Evolutionary conservation across 2,113 vertebrate species (phyloP), one percentile per base, ranked within the genome.

Genomic region (Argyrosomus japonicus): DNA sequence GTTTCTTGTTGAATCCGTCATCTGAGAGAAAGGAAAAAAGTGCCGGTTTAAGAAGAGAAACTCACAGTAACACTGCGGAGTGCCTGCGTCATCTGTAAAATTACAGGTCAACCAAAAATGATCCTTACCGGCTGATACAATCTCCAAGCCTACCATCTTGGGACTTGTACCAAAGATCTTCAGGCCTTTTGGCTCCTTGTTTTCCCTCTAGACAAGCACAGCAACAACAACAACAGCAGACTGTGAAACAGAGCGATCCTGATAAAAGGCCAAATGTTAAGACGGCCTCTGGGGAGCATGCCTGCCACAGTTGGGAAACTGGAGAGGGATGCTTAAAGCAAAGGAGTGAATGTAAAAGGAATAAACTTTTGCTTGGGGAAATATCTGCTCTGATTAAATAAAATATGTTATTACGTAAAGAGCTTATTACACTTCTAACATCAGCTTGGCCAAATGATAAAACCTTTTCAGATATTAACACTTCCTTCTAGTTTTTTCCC

Each of bases 111-210:
- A 72, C 4, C 2, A 25, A 32, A 74, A 75, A 13, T 6, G 1
- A 23, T 40, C n/a, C 88, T 87, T 85, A 96, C 95, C 95, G 27
- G 94, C 83, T 70, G 96, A 84, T 69, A 97, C 95, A 47, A 99
- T 85, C 57, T 97, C 92, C 73, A 99, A 88, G 64, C 96, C 97
- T 69, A 98, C 95, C 95, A 99, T 96, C 87, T 97, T 98, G 62
- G 97, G 96, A 91, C 96, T 96, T 72, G 95, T 94, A 87, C 96
- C 95, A 86, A 99, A 99, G 87, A 99, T 95, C 87, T 97, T 97
- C 74, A 99, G 93, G 80, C 95, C 96, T 95, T 98, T 98, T 8
- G 98, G 94, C 87, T 99, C 98, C 23, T 97, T 96, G 90, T 97
- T 98, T 87, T 95, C 94, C 72, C 95, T 91, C 95, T 96, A 50